phyloP scores from a whole-genome alignment of 2,113 vertebrate genomes.

The Stegastes partitus region DNA sequence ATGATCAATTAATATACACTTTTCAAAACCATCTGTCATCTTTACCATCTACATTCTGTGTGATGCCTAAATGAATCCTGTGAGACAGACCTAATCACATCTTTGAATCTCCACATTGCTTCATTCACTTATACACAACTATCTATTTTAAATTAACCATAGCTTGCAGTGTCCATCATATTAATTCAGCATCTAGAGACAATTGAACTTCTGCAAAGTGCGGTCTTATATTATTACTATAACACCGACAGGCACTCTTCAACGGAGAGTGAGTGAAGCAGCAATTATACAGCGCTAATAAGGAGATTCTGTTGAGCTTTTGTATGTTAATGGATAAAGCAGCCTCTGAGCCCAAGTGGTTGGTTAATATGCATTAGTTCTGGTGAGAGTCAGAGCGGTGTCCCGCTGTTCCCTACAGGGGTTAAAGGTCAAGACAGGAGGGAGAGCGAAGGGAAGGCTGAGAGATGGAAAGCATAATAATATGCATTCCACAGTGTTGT shows the following conservation, averaged over 20 bases:
- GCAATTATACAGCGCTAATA: conserved; percentile 34
- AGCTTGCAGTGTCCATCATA: conserved; percentile 23
- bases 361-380: conserved; percentile 49
- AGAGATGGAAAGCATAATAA: conserved; percentile 8
- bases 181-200: conserved; percentile 12
- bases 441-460: not conserved
- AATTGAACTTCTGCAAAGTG: not conserved
- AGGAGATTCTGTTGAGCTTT: conserved; percentile 43
- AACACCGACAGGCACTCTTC: conserved; percentile 2
- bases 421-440: conserved; percentile 48
- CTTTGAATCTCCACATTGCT: conserved; percentile 1
- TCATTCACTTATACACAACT: conserved; percentile 9
- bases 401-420: conserved; percentile 2
- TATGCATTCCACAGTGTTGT: not conserved
- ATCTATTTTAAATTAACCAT: conserved; percentile 15
- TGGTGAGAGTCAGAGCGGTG: conserved; percentile 2
- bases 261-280: conserved; percentile 1
- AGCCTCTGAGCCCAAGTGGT: not conserved
- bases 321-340: conserved; percentile 27
- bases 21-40: conserved; percentile 29
- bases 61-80: conserved; percentile 19
- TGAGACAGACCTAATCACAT: conserved; percentile 22
- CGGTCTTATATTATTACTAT: not conserved
- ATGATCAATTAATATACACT: conserved; percentile 51
- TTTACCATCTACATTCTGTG: conserved; percentile 13